Evolutionary conservation across 1,140 invertebrate genomes (phyloP).

Genomic region (Halyomorpha halys): DNA sequence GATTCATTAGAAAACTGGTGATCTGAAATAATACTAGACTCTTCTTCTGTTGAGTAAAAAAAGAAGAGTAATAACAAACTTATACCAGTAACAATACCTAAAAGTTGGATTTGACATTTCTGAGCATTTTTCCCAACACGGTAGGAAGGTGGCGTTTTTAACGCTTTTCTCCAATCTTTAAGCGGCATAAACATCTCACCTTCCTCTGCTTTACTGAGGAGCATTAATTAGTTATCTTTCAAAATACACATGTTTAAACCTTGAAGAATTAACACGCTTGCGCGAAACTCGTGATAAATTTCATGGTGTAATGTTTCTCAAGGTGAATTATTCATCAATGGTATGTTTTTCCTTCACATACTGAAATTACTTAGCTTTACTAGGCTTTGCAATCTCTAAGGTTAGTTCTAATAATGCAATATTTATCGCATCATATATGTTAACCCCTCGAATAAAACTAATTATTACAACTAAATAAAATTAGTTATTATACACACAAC

Average conservation of each 20-base stretch:
- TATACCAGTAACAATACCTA: conserved; percentile 50
- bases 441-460: no score
- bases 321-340: no score
- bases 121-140: conserved; percentile 73
- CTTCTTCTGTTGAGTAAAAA: background rate
- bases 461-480: no score
- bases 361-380: no score
- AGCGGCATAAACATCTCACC: conserved; percentile 34
- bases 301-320: no score
- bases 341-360: no score
- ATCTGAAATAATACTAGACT: background rate
- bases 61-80: background rate
- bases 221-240: conserved; percentile 3
- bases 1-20: background rate
- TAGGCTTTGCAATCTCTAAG: no score
- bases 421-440: no score
- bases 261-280: background rate
- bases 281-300: no score
- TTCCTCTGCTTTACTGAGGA: conserved; percentile 8
- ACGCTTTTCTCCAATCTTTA: conserved; percentile 73
- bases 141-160: conserved; percentile 70
- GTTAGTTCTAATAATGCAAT: no score
- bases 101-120: conserved; percentile 66
- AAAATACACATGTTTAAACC: conserved; percentile 1
- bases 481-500: no score